Evolutionary conservation across 2,797 vertebrate genomes (phyloP).

Genomic region (Alectoris magna): DNA sequence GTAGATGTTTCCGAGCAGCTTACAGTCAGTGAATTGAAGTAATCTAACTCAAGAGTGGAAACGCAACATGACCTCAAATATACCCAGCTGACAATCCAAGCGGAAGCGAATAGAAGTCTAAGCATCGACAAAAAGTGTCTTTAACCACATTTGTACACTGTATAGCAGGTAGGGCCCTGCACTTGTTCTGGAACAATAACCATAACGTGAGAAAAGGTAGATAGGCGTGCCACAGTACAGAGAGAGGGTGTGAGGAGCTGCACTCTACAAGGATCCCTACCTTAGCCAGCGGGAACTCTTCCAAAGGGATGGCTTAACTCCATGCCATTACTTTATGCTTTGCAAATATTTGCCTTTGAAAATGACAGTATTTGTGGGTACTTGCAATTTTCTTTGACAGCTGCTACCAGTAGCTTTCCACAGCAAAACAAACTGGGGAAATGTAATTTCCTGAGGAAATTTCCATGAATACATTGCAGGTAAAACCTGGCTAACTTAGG

Average conservation of each 20-base stretch:
- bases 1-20: background rate
- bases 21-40: background rate
- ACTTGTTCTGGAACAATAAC: background rate
- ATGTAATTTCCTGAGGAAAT: slow-evolving; percentile 47
- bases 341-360: slow-evolving; percentile 67
- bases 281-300: slow-evolving; percentile 22
- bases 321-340: slow-evolving; percentile 39
- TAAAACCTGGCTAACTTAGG: slow-evolving; percentile 5
- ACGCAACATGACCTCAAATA: background rate
- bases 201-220: background rate
- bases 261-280: background rate
- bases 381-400: slow-evolving; percentile 57
- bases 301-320: slow-evolving; percentile 51
- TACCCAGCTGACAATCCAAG: background rate
- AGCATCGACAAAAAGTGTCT: background rate
- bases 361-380: slow-evolving; percentile 57
- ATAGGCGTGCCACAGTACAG: background rate
- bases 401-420: slow-evolving; percentile 62
- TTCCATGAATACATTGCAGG: slow-evolving; percentile 23
- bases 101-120: background rate
- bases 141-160: background rate
- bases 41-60: background rate
- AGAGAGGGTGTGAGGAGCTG: slow-evolving; percentile 12
- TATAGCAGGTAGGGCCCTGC: background rate
- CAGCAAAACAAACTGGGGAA: slow-evolving; percentile 7